Percentiles rank a stretch among this genome's conserved stretches.
These are phyloP conservation scores for Adrianichthys oophorus DNA, from an alignment of 2,797 vertebrate genomes.

Conservation along the genomic window DNA sequence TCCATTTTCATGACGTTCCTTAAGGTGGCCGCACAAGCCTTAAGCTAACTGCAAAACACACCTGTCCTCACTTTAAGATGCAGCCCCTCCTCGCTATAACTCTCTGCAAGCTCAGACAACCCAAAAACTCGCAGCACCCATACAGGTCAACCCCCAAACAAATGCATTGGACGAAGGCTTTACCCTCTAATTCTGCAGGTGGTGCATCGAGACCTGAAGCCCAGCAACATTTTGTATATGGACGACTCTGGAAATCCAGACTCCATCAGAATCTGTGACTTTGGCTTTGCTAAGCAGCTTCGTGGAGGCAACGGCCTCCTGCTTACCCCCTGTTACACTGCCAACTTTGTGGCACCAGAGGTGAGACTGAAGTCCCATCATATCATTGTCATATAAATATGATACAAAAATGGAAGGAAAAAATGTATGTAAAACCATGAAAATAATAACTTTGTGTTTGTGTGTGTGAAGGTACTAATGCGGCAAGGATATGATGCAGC, in stretches of 20 bases:
- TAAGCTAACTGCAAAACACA: too few relatives aligned
- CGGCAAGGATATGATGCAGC: slow-evolving; percentile 96
- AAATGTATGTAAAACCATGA: background rate
- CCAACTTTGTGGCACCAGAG: slow-evolving; percentile 98
- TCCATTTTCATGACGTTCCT: too few relatives aligned
- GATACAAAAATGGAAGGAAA: background rate
- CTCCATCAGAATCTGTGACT: slow-evolving; percentile 97
- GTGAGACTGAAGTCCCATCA: slow-evolving; percentile 61
- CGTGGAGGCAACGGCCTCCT: slow-evolving; percentile 93
- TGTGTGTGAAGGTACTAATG: slow-evolving; percentile 87
- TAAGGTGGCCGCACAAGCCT: too few relatives aligned
- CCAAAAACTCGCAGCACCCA: too few relatives aligned
- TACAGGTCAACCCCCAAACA: too few relatives aligned
- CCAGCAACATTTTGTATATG: slow-evolving; percentile 98
- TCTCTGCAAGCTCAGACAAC: too few relatives aligned
- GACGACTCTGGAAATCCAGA: slow-evolving; percentile 94
- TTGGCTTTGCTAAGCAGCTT: slow-evolving; percentile 97
- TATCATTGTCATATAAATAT: background rate
- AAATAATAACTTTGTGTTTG: slow-evolving; percentile 1
- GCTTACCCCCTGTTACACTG: slow-evolving; percentile 95
- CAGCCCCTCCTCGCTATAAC: too few relatives aligned
- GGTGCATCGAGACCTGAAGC: slow-evolving; percentile 96
- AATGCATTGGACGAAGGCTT: too few relatives aligned
- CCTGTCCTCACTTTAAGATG: too few relatives aligned
- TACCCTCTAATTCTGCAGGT: slow-evolving; percentile 72